These are phyloP conservation scores for Ptyas mucosa DNA, from an alignment of 2,113 vertebrate genomes.

Conservation along the genomic window DNA sequence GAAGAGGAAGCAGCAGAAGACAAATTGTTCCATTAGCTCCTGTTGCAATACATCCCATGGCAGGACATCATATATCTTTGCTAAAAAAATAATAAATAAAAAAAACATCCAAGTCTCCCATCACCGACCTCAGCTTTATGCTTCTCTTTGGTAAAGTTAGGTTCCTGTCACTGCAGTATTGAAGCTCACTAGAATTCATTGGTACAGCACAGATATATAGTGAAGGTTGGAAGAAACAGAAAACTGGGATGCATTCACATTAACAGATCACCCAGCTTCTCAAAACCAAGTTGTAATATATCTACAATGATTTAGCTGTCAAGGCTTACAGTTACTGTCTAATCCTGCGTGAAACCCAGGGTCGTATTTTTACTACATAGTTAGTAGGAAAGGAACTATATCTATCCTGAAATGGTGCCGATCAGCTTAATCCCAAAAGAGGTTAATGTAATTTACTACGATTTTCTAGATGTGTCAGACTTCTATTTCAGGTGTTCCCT, in stretches of 20 bases:
- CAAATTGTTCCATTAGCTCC: background rate
- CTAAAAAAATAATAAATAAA: background rate
- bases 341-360: background rate
- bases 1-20: conserved; percentile 31
- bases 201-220: background rate
- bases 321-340: background rate
- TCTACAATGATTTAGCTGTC: background rate
- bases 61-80: background rate
- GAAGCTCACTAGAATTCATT: background rate
- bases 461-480: background rate
- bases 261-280: background rate
- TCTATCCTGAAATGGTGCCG: background rate
- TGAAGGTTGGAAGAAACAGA: background rate
- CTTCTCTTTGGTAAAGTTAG: background rate
- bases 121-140: background rate
- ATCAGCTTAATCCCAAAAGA: background rate
- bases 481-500: background rate
- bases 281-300: background rate
- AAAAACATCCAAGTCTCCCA: background rate
- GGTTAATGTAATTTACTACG: background rate
- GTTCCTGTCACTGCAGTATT: background rate
- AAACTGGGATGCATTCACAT: background rate
- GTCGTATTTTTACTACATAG: background rate
- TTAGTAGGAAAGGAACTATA: background rate
- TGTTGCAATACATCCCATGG: background rate